Evolutionary conservation across 2,113 vertebrate genomes (phyloP).

Genomic region (Entelurus aequoreus): DNA sequence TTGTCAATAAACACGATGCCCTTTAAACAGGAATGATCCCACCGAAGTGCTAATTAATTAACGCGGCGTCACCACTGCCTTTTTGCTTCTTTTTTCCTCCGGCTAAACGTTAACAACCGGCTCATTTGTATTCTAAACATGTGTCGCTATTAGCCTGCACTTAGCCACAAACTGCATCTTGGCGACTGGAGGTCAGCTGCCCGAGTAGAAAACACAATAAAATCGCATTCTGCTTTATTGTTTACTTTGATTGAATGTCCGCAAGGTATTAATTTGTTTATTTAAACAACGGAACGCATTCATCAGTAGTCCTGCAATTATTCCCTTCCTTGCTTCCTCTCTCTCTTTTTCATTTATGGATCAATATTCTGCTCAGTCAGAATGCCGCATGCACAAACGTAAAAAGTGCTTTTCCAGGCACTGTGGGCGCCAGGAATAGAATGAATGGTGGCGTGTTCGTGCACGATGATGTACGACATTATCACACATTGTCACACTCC

Average conservation of each 20-base stretch:
- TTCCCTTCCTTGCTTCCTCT: neutral
- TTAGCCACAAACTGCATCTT: conserved; percentile 6
- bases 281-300: neutral
- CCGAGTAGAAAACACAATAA: neutral
- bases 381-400: conserved; percentile 12
- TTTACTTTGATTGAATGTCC: neutral
- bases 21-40: conserved; percentile 51
- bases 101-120: conserved; percentile 17
- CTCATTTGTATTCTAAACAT: conserved; percentile 24
- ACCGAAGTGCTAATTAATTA: conserved; percentile 40
- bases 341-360: conserved; percentile 36
- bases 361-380: conserved; percentile 21
- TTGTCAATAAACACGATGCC: conserved; percentile 31
- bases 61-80: conserved; percentile 27
- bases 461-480: neutral
- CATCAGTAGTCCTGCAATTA: neutral
- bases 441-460: neutral
- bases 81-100: neutral
- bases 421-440: conserved; percentile 7
- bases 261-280: neutral
- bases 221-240: neutral
- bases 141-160: conserved; percentile 13
- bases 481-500: neutral
- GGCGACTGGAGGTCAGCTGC: conserved; percentile 6
- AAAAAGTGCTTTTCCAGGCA: conserved; percentile 29